Percentiles rank a stretch among this genome's conserved stretches.
Evolutionary conservation across 2,113 vertebrate species (phyloP).

Genomic region (Noturus placidus): DNA sequence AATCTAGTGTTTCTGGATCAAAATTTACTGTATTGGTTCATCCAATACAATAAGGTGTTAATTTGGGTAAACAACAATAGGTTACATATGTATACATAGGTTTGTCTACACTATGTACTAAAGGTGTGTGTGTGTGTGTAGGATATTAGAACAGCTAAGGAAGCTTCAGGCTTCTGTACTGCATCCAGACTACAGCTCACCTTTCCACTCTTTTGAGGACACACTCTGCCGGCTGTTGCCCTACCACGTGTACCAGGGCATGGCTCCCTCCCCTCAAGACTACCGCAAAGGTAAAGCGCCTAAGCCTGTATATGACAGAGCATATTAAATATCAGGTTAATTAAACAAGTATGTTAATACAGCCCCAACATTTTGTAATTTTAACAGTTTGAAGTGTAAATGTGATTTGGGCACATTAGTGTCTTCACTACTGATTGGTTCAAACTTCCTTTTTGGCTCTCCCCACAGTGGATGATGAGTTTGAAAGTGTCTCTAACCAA

Average conservation of each 20-base stretch:
- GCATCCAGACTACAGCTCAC: constrained; percentile 86
- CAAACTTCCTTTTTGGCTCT: not conserved
- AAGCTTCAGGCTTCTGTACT: constrained; percentile 88
- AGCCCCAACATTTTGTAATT: not conserved
- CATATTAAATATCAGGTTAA: not conserved
- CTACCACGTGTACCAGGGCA: constrained; percentile 94
- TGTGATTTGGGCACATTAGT: not conserved
- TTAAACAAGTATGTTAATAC: not conserved
- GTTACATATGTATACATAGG: too few species aligned
- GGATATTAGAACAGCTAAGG: constrained; percentile 90
- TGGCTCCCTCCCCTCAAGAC: constrained; percentile 80
- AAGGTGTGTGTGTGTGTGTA: constrained; percentile 57
- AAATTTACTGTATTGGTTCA: not conserved
- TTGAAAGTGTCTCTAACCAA: constrained; percentile 85
- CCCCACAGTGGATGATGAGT: constrained; percentile 86
- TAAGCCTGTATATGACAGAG: not conserved
- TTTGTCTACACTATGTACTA: too few species aligned
- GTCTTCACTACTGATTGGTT: not conserved
- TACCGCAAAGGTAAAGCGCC: constrained; percentile 75
- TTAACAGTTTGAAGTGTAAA: not conserved
- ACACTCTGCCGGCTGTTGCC: constrained; percentile 84
- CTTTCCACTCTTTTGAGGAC: constrained; percentile 86
- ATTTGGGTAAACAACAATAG: too few species aligned
- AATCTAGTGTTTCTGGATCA: not conserved
- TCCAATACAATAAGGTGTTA: not conserved